Evolutionary conservation across 2,113 vertebrate species (phyloP), one percentile per base, ranked within the genome.

Genomic region (Tyrannus savana): DNA sequence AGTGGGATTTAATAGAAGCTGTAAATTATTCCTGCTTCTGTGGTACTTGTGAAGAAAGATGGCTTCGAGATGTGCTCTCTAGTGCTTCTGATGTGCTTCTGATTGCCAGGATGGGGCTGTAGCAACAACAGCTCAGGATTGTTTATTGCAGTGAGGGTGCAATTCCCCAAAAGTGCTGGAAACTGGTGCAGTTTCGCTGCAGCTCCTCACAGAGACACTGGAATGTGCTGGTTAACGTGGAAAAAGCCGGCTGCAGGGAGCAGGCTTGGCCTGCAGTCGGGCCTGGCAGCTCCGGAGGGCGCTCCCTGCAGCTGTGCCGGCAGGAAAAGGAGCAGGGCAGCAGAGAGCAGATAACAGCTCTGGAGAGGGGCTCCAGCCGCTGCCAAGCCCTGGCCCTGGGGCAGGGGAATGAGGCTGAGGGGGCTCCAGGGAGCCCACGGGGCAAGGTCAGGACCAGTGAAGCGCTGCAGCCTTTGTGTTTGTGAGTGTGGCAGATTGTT

Each of bases 301-400:
- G 81, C 87, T 67, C 19, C 4, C 46, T 39, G 90, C 96, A 96
- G 96, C 95, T 96, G 97, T 74, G 73, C 72, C 2, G 77, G 84
- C 96, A 97, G 97, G 97, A 97, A 97, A 75, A 93, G 95, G 93
- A 95, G 87, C 89, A 80, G 95, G 88, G 85, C 87, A 78, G 86
- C 87, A 90, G 85, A 95, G 90, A 91, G 67, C 82, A 92, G 90
- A 95, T 92, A 91, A 79, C 19, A 28, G 81, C 83, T 77, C 91
- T 50, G 75, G 27, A 56, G 63, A 56, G 62, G 18, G 75, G 56
- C 82, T 53, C 62, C 56, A 88, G 84, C 74, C 67, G 31, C 75
- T 84, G 67, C 90, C 79, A 77, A n/a, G 82, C 3, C 0, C 82
- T 69, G 87, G 13, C 67, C 87, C 87, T 8, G 14, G 31, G 42